These are phyloP conservation scores for Helicoverpa armigera DNA, from an alignment of 1,140 invertebrate species.

Conservation along the genomic window DNA sequence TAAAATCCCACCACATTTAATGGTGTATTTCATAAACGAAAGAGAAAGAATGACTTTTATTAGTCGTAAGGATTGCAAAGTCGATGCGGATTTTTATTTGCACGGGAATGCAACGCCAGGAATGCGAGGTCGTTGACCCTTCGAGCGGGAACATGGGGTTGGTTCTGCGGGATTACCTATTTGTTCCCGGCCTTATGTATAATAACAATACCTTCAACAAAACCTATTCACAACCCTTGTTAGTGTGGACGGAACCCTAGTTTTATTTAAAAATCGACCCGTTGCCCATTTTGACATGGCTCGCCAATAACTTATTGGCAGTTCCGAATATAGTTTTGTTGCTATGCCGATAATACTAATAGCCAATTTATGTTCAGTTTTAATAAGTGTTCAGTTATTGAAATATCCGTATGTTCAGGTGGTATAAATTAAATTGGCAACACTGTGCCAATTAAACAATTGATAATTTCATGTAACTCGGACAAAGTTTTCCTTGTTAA, in stretches of 20 bases:
- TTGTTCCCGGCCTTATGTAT: constrained; percentile 55
- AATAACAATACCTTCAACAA: constrained; percentile 49
- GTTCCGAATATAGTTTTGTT: background rate
- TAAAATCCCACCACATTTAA: constrained; percentile 42
- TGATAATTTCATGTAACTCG: background rate
- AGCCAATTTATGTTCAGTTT: background rate
- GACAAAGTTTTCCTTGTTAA: constrained; percentile 1
- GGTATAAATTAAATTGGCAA: constrained; percentile 15
- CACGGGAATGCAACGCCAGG: constrained; percentile 65
- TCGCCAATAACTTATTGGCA: constrained; percentile 10
- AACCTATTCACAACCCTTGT: constrained; percentile 44
- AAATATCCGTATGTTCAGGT: constrained; percentile 21
- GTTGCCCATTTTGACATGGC: constrained; percentile 18
- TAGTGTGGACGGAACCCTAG: constrained; percentile 27
- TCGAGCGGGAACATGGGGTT: constrained; percentile 66
- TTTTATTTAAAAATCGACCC: constrained; percentile 27
- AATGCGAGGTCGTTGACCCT: constrained; percentile 72
- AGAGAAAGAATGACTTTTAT: constrained; percentile 58
- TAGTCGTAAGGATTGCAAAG: constrained; percentile 58
- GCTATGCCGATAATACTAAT: constrained; percentile 17
- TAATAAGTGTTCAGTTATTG: constrained; percentile 1
- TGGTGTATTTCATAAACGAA: constrained; percentile 48
- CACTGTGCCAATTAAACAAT: constrained; percentile 14
- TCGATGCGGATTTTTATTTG: constrained; percentile 66
- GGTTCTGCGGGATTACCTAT: constrained; percentile 57